These are phyloP conservation scores for Chorisops tibialis DNA, from an alignment of 2,888 invertebrate genomes.

Conservation along the genomic window DNA sequence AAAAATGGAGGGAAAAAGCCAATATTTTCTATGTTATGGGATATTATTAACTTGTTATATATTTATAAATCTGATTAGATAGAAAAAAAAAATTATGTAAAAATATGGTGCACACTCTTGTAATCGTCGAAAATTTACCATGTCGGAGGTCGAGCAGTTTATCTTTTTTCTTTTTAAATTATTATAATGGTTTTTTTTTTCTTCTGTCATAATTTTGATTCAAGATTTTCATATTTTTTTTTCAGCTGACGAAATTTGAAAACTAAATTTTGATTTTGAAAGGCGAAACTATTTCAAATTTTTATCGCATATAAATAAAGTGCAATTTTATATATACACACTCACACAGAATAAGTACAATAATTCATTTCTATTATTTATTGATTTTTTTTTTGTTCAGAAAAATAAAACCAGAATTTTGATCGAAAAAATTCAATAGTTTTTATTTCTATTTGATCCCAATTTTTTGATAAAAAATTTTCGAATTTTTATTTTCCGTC, in stretches of 20 bases:
- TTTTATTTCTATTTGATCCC: background rate
- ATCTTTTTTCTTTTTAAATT: background rate
- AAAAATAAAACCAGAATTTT: background rate
- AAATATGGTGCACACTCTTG: slow-evolving; percentile 45
- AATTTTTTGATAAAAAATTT: too few relatives aligned
- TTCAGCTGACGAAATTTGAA: background rate
- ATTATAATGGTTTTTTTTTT: background rate
- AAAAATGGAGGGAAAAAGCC: too few relatives aligned
- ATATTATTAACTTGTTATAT: too few relatives aligned
- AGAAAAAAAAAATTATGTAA: too few relatives aligned
- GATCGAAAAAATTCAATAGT: background rate
- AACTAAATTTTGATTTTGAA: background rate
- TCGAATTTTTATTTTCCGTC: background rate
- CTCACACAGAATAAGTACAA: background rate
- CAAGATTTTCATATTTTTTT: slow-evolving; percentile 6
- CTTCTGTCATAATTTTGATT: background rate
- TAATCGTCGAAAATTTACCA: slow-evolving; percentile 41
- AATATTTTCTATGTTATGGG: too few relatives aligned
- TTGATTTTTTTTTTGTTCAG: background rate
- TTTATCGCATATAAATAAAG: background rate
- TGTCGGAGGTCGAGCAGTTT: background rate
- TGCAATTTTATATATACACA: background rate
- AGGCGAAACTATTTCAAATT: slow-evolving; percentile 16
- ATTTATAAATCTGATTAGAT: too few relatives aligned
- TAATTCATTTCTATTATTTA: too few relatives aligned